Base-by-base conservation (phyloP, 1,140 invertebrate genomes). In the Lasaia peninsularis region DNA sequence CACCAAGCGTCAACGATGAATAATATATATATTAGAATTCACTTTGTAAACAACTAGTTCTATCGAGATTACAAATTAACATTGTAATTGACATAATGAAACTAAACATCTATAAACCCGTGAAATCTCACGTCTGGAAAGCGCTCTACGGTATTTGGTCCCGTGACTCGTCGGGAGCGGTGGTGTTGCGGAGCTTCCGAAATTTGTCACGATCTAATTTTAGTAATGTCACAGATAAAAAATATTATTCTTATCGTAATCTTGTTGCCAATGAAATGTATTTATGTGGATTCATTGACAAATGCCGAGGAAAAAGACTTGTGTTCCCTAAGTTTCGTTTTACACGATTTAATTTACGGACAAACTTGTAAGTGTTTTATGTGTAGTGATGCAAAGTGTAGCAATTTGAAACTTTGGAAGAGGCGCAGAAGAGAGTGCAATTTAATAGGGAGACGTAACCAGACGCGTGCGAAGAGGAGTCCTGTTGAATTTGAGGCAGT, bases 201-300 rank as follows among this genome's bases (percentile, higher is more conserved):
- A 21, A 20, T 61, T 44, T 28, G 37, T 50, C 37, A 32, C 35
- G 33, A 31, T 20, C 59, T 3, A 55, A 44, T 11, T 21, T 61
- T 48, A 48, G 40, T 48, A 20, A 80, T 78, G 78, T 63, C 65
- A 12, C 69, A 66, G 58, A 37, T 65, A 54, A 67, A 67, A 16
- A 73, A 73, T 69, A 44, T 77, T 37, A 60, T 70, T 24, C 21
- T 78, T 11, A 65, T 80, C 52, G 63, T 78, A 44, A 61, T 80
- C 20, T 54, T 73, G 18, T 63, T 72, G 32, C 68, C 72, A 34
- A 52, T 72, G 32, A 70, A 68, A 37, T 72, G 71, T 56, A 60
- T 68, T 28, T 75, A 72, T 53, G 48, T 73, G 32, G 66, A 71
- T 52, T 63, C 63, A 9, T 44, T 58, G 6, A 49, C 56, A n/a